Conservation (phyloP, 92 coral and sea anemone genomes). For the Virgularia gustaviana region DNA sequence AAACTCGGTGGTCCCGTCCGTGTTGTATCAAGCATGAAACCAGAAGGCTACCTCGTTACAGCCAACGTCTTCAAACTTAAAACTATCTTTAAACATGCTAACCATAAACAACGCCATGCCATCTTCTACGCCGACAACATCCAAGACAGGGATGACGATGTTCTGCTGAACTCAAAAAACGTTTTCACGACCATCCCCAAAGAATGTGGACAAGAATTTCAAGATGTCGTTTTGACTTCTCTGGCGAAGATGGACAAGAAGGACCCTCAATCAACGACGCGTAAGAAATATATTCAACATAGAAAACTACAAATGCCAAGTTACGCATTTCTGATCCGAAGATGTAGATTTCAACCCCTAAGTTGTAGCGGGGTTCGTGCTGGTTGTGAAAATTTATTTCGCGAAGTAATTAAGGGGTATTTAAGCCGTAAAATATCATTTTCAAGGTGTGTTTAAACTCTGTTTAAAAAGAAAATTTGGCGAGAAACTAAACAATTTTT, state of each 20-base stretch:
- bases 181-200: slow-evolving; percentile 79
- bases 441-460: no score
- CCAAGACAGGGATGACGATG: slow-evolving; percentile 70
- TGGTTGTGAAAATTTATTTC: no score
- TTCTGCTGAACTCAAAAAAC: slow-evolving; percentile 71
- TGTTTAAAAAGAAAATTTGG: no score
- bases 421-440: no score
- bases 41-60: slow-evolving; percentile 82
- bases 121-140: slow-evolving; percentile 92
- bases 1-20: slow-evolving; percentile 79
- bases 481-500: no score
- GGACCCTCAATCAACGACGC: slow-evolving; percentile 52
- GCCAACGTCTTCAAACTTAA: slow-evolving; percentile 90
- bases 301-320: background rate
- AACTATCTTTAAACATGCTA: slow-evolving; percentile 92
- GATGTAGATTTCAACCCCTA: no score
- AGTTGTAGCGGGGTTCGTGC: no score
- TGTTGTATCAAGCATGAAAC: slow-evolving; percentile 86
- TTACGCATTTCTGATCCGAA: no score
- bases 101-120: slow-evolving; percentile 84
- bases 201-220: slow-evolving; percentile 54
- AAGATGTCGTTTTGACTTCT: slow-evolving; percentile 18
- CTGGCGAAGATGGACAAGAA: slow-evolving; percentile 55
- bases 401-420: no score
- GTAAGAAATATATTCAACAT: slow-evolving; percentile 56